phyloP scores from a whole-genome alignment of 2,113 vertebrate species.

The Zosterops pallidus region DNA sequence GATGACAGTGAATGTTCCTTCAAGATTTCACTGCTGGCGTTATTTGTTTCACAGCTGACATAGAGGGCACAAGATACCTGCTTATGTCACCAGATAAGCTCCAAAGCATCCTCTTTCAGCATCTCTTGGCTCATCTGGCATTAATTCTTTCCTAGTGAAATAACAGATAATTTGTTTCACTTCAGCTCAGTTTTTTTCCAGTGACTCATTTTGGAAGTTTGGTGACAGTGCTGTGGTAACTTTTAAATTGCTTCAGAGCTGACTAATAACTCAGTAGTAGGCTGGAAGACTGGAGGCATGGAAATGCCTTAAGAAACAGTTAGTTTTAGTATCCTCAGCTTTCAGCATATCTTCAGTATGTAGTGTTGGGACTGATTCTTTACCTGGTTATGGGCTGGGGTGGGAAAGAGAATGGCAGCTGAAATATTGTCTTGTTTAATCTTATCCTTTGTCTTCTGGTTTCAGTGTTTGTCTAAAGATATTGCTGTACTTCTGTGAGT shows the following conservation, averaged over 20 bases:
- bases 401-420: constrained; percentile 16
- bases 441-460: constrained; percentile 68
- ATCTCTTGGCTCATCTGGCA: background rate
- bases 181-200: constrained; percentile 19
- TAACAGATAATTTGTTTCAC: constrained; percentile 4
- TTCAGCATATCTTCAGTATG: background rate
- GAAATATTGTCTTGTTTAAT: constrained; percentile 57
- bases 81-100: background rate
- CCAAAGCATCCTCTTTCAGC: background rate
- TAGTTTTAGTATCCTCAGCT: background rate
- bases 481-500: constrained; percentile 60
- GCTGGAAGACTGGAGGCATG: background rate
- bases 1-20: background rate
- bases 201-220: background rate
- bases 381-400: background rate
- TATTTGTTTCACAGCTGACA: background rate
- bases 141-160: constrained; percentile 29
- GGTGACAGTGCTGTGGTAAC: background rate
- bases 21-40: background rate
- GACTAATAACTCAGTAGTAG: background rate
- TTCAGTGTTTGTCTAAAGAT: constrained; percentile 63
- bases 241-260: background rate
- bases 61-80: background rate
- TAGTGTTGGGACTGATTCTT: background rate
- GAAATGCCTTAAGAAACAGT: background rate